phyloP scores from a whole-genome alignment of 2,113 vertebrate genomes.

The Pavo muticus region DNA sequence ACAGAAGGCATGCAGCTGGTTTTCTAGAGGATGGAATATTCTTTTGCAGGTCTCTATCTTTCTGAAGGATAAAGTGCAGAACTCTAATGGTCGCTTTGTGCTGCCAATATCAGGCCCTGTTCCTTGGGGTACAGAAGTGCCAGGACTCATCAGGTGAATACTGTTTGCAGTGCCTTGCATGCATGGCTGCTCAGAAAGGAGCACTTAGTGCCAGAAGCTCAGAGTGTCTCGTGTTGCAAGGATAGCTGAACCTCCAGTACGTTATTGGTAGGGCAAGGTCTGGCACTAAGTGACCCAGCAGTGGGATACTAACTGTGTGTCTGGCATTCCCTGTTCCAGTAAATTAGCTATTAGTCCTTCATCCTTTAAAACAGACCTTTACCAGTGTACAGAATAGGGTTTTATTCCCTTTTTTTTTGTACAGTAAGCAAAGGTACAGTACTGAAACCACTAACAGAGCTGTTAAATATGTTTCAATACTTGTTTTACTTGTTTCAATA shows the following conservation, averaged over 20 bases:
- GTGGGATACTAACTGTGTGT: neutral
- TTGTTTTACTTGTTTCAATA: no score
- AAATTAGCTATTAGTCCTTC: neutral
- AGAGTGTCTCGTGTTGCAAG: neutral
- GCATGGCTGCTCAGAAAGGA: neutral
- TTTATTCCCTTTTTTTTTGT: neutral
- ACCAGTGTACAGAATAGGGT: neutral
- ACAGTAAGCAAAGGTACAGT: neutral
- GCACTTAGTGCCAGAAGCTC: neutral
- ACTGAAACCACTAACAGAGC: neutral
- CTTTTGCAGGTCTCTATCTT: constrained; percentile 93
- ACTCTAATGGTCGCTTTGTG: constrained; percentile 95
- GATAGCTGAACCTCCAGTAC: neutral
- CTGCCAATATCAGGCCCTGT: constrained; percentile 92
- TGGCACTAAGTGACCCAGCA: neutral
- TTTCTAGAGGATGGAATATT: neutral
- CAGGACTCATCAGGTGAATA: constrained; percentile 91
- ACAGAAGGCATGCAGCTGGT: rapidly evolving
- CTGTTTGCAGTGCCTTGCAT: neutral
- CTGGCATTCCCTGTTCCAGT: neutral
- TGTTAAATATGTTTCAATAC: neutral
- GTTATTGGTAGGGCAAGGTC: neutral
- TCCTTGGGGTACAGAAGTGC: constrained; percentile 90
- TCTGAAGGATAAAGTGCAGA: constrained; percentile 97
- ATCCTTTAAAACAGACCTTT: neutral